Evolutionary conservation across 2,797 vertebrate species (phyloP).

Genomic region (Podargus strigoides): DNA sequence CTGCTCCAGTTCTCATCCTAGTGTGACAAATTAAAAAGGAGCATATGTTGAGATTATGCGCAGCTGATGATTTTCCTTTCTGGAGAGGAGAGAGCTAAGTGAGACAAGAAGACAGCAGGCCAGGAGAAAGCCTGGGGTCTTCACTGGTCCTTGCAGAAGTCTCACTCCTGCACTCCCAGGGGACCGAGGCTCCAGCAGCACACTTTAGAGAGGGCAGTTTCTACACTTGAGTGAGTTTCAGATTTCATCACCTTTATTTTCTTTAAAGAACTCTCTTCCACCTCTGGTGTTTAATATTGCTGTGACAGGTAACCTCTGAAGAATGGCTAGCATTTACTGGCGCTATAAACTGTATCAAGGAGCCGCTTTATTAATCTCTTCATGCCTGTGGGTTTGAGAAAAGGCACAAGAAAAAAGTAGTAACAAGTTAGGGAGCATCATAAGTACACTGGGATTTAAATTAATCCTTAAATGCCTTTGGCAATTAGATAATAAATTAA

Average conservation of each 20-base stretch:
- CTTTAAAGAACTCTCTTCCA: neutral
- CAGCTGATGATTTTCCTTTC: neutral
- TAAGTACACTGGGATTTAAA: neutral
- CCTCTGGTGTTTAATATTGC: neutral
- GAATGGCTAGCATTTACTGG: neutral
- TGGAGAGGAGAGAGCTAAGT: neutral
- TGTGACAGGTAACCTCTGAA: neutral
- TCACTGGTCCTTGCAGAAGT: fast-evolving
- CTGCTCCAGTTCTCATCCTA: neutral
- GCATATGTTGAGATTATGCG: neutral
- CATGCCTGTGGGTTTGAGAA: neutral
- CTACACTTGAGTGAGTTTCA: neutral
- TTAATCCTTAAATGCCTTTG: neutral
- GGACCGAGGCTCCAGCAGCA: neutral
- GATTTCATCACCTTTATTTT: neutral
- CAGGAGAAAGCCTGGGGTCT: neutral
- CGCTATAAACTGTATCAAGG: neutral
- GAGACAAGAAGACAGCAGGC: neutral
- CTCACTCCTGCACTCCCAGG: neutral
- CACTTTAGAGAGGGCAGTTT: neutral
- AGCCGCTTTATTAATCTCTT: neutral
- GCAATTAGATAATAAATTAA: neutral
- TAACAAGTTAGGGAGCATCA: neutral
- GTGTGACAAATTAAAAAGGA: neutral
- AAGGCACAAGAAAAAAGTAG: neutral